A percentile compares a stretch with the other conserved stretches of the same genome.
phyloP scores from a whole-genome alignment of 2,888 invertebrate species.

The Baccha elongata region DNA sequence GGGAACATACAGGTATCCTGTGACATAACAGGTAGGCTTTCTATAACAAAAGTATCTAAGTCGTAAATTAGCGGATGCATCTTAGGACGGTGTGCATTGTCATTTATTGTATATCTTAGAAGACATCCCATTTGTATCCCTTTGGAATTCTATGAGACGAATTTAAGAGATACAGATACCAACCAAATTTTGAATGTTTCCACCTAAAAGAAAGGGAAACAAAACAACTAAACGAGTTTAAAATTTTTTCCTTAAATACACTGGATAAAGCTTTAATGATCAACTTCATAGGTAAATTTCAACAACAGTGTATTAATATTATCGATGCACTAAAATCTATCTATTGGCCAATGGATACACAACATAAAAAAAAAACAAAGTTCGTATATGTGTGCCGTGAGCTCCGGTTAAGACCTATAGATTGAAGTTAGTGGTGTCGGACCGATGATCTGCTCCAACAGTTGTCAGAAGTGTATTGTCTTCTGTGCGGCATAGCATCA shows the following conservation, averaged over 20 bases:
- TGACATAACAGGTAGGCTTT: background rate
- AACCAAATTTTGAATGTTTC: background rate
- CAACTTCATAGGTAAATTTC: constrained; percentile 40
- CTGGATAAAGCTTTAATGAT: constrained; percentile 31
- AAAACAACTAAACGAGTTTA: constrained; percentile 24
- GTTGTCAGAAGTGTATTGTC: constrained; percentile 65
- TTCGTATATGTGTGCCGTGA: background rate
- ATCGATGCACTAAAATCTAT: constrained; percentile 49
- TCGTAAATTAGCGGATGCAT: constrained; percentile 10
- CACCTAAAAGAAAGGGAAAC: constrained; percentile 1
- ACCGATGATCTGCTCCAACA: constrained; percentile 52
- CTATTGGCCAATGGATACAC: constrained; percentile 52
- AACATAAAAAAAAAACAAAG: constrained; percentile 14
- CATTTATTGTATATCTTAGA: background rate
- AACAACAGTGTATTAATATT: constrained; percentile 16
- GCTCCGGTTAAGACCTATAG: constrained; percentile 13
- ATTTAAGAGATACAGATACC: background rate
- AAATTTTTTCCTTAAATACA: constrained; percentile 7
- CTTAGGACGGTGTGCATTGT: background rate
- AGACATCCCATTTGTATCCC: background rate
- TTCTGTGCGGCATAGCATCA: constrained; percentile 41
- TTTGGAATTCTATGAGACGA: background rate
- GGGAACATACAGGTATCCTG: constrained; percentile 6
- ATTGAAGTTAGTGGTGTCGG: constrained; percentile 38
- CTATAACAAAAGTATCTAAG: background rate